These are phyloP conservation scores for Cerastoderma edule DNA, from an alignment of 2,888 invertebrate species.

Conservation along the genomic window DNA sequence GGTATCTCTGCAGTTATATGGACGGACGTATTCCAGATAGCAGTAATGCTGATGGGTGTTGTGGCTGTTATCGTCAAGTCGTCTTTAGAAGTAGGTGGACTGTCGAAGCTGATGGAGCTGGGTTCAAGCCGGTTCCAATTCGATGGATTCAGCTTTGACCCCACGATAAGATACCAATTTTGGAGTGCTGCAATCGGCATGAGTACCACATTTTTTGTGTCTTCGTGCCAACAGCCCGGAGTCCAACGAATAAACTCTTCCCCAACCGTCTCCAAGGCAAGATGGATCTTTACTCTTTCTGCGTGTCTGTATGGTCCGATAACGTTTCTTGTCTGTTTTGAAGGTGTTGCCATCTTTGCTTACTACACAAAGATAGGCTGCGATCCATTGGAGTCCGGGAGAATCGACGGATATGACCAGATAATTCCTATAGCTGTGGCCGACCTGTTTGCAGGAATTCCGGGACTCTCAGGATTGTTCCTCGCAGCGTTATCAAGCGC, in stretches of 20 bases:
- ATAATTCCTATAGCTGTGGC: slow-evolving; percentile 32
- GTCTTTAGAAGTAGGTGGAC: slow-evolving; percentile 24
- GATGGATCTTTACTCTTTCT: slow-evolving; percentile 24
- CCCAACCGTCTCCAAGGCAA: slow-evolving; percentile 18
- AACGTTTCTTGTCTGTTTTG: slow-evolving; percentile 10
- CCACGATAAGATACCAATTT: slow-evolving; percentile 32
- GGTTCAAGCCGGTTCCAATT: slow-evolving; percentile 29
- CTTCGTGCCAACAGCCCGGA: slow-evolving; percentile 28
- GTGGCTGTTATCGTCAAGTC: slow-evolving; percentile 32
- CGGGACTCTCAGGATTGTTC: slow-evolving; percentile 42
- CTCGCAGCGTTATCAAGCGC: slow-evolving; percentile 47
- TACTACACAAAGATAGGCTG: slow-evolving; percentile 39
- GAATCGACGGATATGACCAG: slow-evolving; percentile 33
- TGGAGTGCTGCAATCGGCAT: slow-evolving; percentile 29
- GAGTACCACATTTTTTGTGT: slow-evolving; percentile 18
- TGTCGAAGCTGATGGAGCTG: background rate
- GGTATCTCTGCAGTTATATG: slow-evolving; percentile 47
- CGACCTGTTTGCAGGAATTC: slow-evolving; percentile 33
- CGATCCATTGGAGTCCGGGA: slow-evolving; percentile 34
- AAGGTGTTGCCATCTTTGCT: slow-evolving; percentile 39
- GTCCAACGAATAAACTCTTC: slow-evolving; percentile 40
- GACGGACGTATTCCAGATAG: slow-evolving; percentile 44
- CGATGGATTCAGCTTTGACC: slow-evolving; percentile 29
- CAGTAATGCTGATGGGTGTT: slow-evolving; percentile 37
- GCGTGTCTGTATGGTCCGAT: slow-evolving; percentile 17